Conservation (phyloP, 1,140 invertebrate species). For the Diorhabda carinulata region DNA sequence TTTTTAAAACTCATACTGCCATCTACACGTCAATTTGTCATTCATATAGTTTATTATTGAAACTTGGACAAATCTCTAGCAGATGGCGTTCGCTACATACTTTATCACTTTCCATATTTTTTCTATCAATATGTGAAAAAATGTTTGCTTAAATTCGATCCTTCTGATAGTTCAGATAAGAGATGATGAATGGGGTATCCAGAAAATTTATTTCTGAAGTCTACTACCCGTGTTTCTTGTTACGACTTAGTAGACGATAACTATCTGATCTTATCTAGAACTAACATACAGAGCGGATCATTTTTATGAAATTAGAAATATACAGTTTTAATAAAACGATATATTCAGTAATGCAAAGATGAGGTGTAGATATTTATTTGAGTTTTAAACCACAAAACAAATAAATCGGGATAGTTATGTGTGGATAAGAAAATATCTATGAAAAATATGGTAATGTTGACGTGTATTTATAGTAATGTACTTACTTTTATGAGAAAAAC, state of each 20-base stretch:
- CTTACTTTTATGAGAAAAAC: constrained; percentile 26
- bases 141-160: not conserved
- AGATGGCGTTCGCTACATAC: too few relatives aligned
- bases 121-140: not conserved
- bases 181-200: constrained; percentile 14
- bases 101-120: not conserved
- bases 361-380: too few relatives aligned
- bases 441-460: too few relatives aligned
- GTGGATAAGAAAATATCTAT: too few relatives aligned
- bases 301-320: not conserved
- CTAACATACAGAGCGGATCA: not conserved
- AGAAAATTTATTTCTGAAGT: constrained; percentile 12
- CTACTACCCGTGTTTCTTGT: constrained; percentile 5
- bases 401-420: too few relatives aligned
- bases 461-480: constrained; percentile 8
- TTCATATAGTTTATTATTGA: too few relatives aligned
- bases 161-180: constrained; percentile 18
- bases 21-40: too few relatives aligned
- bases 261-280: constrained; percentile 13
- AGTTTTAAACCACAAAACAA: too few relatives aligned
- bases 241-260: constrained; percentile 14
- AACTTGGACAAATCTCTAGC: too few relatives aligned
- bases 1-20: too few relatives aligned
- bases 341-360: too few relatives aligned
- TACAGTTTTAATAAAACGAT: too few relatives aligned